Base-by-base conservation (phyloP, 35 echinoderm and acorn worm genomes). In the Hemicentrotus pulcherrimus region DNA sequence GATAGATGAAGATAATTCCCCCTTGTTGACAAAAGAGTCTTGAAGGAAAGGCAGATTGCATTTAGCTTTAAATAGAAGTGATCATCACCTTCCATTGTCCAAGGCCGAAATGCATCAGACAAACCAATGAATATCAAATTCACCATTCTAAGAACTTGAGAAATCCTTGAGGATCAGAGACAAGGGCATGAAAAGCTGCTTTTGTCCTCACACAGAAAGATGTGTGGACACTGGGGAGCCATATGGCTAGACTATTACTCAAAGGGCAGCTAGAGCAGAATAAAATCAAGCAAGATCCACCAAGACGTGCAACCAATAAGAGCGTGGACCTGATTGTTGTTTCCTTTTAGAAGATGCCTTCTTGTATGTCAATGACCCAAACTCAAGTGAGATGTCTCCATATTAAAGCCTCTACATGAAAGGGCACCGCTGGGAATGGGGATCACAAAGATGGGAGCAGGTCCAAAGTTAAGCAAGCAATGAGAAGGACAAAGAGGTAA, bases 221-320 rank as follows among this genome's bases (percentile, higher is more conserved):
- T 78, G 65, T 22, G 65, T 78, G 65, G 65, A 24, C 65, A 78
- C 65, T 8, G 9, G 22, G 65, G 65, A 78, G 19, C 65, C 18
- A 78, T 78, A 8, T 78, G 65, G 65, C 65, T 78, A 78, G 65
- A 78, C 65, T 78, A 78, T n/a, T 78, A 78, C 65, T 78, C 65
- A 78, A 2, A n/a, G 35, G 35, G 35, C 35, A 41, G n/a, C n/a
- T n/a, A n/a, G 65, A 78, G 19, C 22, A 7, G 65, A 78, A 78
- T 78, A 18, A 28, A 28, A 78, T 78, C 65, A 78, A 78, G 28
- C 24, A 28, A 28, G 65, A 78, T 78, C 65, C 65, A 78, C 22
- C 65, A 78, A 78, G 65, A 78, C 65, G 7, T 78, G 65, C 6
- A 78, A 78, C 6, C 28, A 7, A 78, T 78, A n/a, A 28, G 18